Evolutionary conservation across 2,797 vertebrate genomes (phyloP).

Genomic region (Chloroceryle amazona): DNA sequence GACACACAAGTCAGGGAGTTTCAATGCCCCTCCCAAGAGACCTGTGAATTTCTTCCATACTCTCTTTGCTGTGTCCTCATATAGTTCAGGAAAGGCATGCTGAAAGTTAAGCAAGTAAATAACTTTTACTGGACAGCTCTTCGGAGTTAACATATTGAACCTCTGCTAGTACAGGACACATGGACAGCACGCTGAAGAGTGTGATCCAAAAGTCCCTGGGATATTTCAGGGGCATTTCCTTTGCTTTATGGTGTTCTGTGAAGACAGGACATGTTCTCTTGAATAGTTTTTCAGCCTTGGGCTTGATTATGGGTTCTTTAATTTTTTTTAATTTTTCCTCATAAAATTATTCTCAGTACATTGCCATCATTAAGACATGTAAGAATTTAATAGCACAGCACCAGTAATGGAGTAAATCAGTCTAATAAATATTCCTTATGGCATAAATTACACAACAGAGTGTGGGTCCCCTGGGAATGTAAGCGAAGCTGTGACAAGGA

Average conservation of each 20-base stretch:
- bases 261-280: background rate
- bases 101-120: background rate
- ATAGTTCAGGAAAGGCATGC: background rate
- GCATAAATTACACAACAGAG: background rate
- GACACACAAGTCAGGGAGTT: background rate
- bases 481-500: background rate
- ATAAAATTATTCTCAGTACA: background rate
- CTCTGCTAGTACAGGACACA: background rate
- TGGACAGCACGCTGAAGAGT: background rate
- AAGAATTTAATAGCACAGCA: slow-evolving; percentile 25
- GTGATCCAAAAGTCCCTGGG: background rate
- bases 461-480: background rate
- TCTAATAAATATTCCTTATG: background rate
- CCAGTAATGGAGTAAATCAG: background rate
- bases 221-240: background rate
- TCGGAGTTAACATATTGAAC: background rate
- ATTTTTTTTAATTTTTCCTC: background rate
- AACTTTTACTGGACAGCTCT: background rate
- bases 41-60: background rate
- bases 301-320: background rate
- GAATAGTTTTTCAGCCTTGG: background rate
- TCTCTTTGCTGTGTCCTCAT: background rate
- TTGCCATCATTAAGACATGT: background rate
- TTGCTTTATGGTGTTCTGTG: background rate
- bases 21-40: background rate